phyloP scores from a whole-genome alignment of 2,113 vertebrate species.

The Corynorhinus townsendii region DNA sequence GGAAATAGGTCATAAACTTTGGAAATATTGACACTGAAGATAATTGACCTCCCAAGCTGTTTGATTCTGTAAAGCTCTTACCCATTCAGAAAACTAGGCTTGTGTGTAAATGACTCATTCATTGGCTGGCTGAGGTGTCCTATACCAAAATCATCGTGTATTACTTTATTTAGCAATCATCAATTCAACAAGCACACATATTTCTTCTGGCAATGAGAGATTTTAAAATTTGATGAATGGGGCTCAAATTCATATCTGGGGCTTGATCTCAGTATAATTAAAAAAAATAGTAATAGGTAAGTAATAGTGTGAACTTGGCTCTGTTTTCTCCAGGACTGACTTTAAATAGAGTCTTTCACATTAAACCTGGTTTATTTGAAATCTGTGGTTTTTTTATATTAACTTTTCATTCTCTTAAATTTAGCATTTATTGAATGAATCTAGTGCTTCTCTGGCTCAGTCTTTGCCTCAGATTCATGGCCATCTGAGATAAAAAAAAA shows the following conservation, averaged over 20 bases:
- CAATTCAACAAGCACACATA: not conserved
- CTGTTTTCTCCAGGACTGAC: not conserved
- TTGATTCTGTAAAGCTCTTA: constrained; percentile 17
- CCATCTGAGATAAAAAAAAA: not conserved
- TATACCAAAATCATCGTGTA: not conserved
- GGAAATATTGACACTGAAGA: constrained; percentile 34
- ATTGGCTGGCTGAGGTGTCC: constrained; percentile 14
- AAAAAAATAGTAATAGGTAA: not conserved
- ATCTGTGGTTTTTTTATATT: not conserved
- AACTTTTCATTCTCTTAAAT: not conserved
- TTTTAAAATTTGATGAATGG: constrained; percentile 10
- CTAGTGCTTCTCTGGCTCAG: not conserved
- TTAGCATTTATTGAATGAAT: not conserved
- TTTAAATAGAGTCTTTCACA: not conserved
- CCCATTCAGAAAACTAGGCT: constrained; percentile 61
- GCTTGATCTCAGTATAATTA: not conserved
- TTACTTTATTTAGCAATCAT: constrained; percentile 34
- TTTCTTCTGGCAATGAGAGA: not conserved
- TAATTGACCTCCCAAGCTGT: constrained; percentile 41
- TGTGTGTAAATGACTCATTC: constrained; percentile 54
- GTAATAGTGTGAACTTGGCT: not conserved
- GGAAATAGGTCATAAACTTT: constrained; percentile 15
- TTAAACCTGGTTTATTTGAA: constrained; percentile 10
- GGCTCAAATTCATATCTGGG: constrained; percentile 7
- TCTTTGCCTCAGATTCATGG: not conserved